Evolutionary conservation across 2,113 vertebrate genomes (phyloP).

Genomic region (Marcusenius ussheri): DNA sequence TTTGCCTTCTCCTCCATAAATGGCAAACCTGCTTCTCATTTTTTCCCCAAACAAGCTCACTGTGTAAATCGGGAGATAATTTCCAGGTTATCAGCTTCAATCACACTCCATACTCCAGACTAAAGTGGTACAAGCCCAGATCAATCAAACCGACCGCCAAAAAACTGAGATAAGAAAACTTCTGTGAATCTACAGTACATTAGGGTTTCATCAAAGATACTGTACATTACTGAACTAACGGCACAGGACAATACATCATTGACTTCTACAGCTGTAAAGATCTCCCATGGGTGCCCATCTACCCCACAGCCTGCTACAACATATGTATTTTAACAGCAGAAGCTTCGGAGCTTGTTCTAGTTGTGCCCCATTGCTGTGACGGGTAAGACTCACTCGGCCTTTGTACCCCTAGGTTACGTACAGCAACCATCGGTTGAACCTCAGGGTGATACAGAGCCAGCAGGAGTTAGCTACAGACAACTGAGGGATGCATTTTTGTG

Average conservation of each 20-base stretch:
- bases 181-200: not conserved
- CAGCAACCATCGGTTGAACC: not conserved
- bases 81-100: slow-evolving; percentile 3
- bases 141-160: not conserved
- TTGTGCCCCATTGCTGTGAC: not conserved
- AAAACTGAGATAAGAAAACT: not conserved
- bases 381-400: not conserved
- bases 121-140: not conserved
- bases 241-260: not conserved
- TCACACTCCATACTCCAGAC: not conserved
- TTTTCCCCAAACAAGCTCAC: not conserved
- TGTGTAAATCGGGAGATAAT: slow-evolving; percentile 7
- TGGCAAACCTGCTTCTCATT: not conserved
- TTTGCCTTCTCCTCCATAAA: not conserved
- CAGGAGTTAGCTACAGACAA: not conserved
- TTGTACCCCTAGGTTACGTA: not conserved
- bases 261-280: not conserved
- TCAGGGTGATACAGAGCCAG: not conserved
- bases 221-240: not conserved
- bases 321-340: not conserved
- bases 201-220: not conserved
- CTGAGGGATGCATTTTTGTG: not conserved
- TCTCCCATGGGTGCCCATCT: not conserved
- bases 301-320: not conserved
- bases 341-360: not conserved